Conservation (phyloP, 2,797 vertebrate species). For the Austrolebias charrua region DNA sequence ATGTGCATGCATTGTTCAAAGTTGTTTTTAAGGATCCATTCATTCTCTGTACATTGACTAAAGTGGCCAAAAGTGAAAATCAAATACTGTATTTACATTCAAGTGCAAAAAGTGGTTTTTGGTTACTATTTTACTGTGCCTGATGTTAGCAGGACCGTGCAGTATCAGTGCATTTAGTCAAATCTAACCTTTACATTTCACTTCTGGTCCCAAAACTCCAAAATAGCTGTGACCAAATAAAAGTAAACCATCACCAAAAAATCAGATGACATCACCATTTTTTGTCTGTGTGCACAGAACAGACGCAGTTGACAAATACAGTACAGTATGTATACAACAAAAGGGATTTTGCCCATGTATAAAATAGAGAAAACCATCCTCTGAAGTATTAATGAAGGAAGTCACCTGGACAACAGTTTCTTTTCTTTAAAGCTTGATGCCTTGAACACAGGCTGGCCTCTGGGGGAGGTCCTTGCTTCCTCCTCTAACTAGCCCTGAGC, state of each 20-base stretch:
- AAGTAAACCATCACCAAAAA: too few species aligned
- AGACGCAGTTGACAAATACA: too few species aligned
- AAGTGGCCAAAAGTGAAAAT: neutral
- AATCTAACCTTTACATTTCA: too few species aligned
- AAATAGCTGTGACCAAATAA: too few species aligned
- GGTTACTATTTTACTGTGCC: too few species aligned
- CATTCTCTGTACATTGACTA: neutral
- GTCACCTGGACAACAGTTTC: constrained; percentile 53
- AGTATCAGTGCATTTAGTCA: too few species aligned
- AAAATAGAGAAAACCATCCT: neutral
- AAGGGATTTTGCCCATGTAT: neutral
- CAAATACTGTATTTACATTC: neutral
- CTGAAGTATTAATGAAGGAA: constrained; percentile 1
- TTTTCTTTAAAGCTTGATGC: constrained; percentile 41
- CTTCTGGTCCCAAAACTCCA: too few species aligned
- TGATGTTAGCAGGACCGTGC: too few species aligned
- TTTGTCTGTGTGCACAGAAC: too few species aligned
- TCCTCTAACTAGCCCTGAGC: constrained; percentile 67
- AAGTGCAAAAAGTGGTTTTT: neutral
- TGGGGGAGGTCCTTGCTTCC: constrained; percentile 52
- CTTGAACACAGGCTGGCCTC: constrained; percentile 42
- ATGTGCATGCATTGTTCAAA: neutral
- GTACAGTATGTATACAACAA: too few species aligned
- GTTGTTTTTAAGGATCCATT: neutral
- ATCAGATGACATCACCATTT: too few species aligned